Evolutionary conservation across 2,113 vertebrate species (phyloP), one percentile per base, ranked within the genome.

Genomic region (Morone chrysops): DNA sequence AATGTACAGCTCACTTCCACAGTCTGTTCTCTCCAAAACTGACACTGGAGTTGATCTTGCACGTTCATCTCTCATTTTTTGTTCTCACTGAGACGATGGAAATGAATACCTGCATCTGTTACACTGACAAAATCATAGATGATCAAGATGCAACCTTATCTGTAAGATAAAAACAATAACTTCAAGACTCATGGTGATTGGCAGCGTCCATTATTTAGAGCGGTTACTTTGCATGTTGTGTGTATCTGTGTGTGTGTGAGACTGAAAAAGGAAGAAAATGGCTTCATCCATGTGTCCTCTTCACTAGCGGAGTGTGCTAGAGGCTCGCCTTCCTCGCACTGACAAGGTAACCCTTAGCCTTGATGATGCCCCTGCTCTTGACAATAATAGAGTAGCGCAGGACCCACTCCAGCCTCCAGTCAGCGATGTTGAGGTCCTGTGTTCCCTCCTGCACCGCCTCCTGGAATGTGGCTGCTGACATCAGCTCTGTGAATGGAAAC

Each of bases 331-430:
- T 97, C 93, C 95, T 96, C 14, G 98, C 98, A 81, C 97, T 97
- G 89, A 99, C 90, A 53, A 99, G 97, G 94, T 99, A 99, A 86
- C 99, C 99, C 94, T 99, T 99, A 20, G 97, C 97, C 93, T 97
- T 99, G 93, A 99, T 99, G 92, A 99, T 98, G 88, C 99, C 99
- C 90, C 99, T 94, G 88, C 97, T 97, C 93, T 99, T 99, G 80
- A 99, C 97, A 73, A 99, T 99, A 84, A 99, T 95, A 0, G 97
- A 99, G 80, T 99, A 99, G 6, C 98, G 96, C 31, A 99, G 96
- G 43, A 99, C 96, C 98, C 99, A 99, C 85, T 97, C 93, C 8
- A 98, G 97, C 81, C 93, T 96, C 99, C 99, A 99, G 47, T 96
- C 90, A 0, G 90, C 92, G 4, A 94, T 93, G 78, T 87, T 94